Percentiles rank a stretch among this genome's conserved stretches.
These are phyloP conservation scores for Zootermopsis nevadensis DNA, from an alignment of 2,888 invertebrate species.

Conservation along the genomic window DNA sequence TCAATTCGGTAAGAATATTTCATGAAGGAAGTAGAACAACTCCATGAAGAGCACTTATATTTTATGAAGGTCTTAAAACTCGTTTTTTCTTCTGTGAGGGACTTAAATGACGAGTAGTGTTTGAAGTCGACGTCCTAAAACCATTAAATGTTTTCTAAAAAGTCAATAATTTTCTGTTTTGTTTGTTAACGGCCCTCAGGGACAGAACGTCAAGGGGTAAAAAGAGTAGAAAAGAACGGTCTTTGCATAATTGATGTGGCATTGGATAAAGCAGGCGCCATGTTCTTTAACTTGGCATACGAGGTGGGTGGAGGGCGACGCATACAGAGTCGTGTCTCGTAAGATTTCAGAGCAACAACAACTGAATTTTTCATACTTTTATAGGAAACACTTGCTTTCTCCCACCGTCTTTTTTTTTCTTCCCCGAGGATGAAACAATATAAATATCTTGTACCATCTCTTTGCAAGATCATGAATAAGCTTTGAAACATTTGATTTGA, in stretches of 20 bases:
- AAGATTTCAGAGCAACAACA: conserved; percentile 26
- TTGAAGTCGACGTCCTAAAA: not conserved
- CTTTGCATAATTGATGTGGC: conserved; percentile 43
- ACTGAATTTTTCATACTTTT: conserved; percentile 41
- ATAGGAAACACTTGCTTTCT: not conserved
- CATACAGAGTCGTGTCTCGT: not conserved
- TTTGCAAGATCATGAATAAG: not conserved
- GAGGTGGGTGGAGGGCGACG: not conserved
- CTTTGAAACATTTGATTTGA: not conserved
- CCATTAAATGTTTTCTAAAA: conserved; percentile 42
- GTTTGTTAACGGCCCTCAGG: conserved; percentile 28
- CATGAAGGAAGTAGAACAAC: not conserved
- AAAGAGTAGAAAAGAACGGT: conserved; percentile 7
- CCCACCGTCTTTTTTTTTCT: not conserved
- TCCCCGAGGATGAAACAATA: not conserved
- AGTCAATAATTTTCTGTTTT: conserved; percentile 36
- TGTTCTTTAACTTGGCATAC: conserved; percentile 32
- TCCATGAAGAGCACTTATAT: conserved; percentile 3
- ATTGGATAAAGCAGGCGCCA: conserved; percentile 37
- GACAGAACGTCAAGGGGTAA: conserved; percentile 20
- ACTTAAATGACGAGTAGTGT: not conserved
- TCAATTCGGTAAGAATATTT: not conserved
- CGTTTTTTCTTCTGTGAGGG: not conserved
- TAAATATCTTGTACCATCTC: no score
- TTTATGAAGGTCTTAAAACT: conserved; percentile 19